Percentiles rank a stretch among this genome's conserved stretches.
Evolutionary conservation across 2,797 vertebrate species (phyloP).

Genomic region (Chelon auratus): DNA sequence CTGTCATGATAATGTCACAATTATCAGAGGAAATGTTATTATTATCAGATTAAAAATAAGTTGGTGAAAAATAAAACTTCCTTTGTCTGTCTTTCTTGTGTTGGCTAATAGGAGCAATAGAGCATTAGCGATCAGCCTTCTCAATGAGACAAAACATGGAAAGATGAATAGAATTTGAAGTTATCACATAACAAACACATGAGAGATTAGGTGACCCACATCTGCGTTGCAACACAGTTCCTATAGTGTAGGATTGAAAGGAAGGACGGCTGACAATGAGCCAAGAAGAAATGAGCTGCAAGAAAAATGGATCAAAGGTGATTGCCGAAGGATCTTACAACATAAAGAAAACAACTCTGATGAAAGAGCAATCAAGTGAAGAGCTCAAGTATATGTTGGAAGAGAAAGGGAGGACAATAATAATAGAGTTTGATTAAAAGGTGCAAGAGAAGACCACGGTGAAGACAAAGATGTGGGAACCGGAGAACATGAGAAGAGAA

Average conservation of each 20-base stretch:
- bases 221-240: background rate
- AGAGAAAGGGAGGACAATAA: conserved; percentile 23
- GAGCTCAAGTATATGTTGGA: conserved; percentile 15
- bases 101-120: background rate
- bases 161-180: conserved; percentile 35
- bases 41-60: background rate
- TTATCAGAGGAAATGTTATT: background rate
- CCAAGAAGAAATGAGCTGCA: background rate
- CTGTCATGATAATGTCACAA: no score
- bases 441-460: conserved; percentile 38
- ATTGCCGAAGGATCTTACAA: conserved; percentile 20
- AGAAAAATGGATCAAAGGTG: conserved; percentile 28
- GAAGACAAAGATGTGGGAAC: conserved; percentile 43
- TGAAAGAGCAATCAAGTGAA: conserved; percentile 18
- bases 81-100: background rate
- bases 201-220: conserved; percentile 13
- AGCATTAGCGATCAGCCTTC: background rate
- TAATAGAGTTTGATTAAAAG: conserved; percentile 37
- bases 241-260: conserved; percentile 32
- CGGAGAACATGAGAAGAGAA: conserved; percentile 60
- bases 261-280: conserved; percentile 12
- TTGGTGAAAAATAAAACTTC: background rate
- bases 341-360: conserved; percentile 32
- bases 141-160: conserved; percentile 12
- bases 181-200: conserved; percentile 50